Base-by-base conservation (phyloP, 2,888 invertebrate genomes). In the Heteromurus nitidus region DNA sequence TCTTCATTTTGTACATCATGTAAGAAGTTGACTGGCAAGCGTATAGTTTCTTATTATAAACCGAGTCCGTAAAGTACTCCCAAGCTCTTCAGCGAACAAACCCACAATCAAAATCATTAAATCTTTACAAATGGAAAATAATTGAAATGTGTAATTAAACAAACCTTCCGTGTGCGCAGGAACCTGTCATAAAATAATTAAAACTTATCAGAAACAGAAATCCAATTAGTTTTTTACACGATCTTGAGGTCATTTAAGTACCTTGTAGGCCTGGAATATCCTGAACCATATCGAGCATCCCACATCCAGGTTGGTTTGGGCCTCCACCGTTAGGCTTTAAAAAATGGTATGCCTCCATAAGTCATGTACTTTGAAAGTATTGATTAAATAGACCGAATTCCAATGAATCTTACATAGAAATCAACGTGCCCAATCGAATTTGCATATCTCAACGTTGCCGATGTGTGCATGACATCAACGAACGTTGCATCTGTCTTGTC, bases 21-120 rank as follows among this genome's bases (percentile, higher is more conserved):
- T 80, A 85, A 1, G 83, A 82, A 20, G 82, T 76, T 11, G 85
- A 82, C 47, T 82, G 82, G 42, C 85, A 85, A 20, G 83, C 85
- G 20, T 77, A 82, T 1, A 85, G 73, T n/a, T 85, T 75, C 24
- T 82, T 82, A 31, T 85, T 85, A 65, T 77, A 85, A 28, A 85
- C 77, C 1, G 83, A 83, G 42, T 85, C 85, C 5, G 85, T 85
- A 58, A 85, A 85, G 44, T 81, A 85, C 50, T 83, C 82, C 85
- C 85, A 85, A 1, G 85, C 85, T 77, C 82, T 74, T 5, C 22
- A 62, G n/a, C n/a, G n/a, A n/a, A n/a, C n/a, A n/a, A n/a, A n/a
- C n/a, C n/a, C n/a, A n/a, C n/a, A 50, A n/a, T 28, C 24, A 62
- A 18, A 3, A 31, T 28, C 30, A 26, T 30, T 13, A 16, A 62